Percentiles rank a stretch among this genome's conserved stretches.
Evolutionary conservation across 2,888 invertebrate species (phyloP).

Genomic region (Oxycera nigricornis): DNA sequence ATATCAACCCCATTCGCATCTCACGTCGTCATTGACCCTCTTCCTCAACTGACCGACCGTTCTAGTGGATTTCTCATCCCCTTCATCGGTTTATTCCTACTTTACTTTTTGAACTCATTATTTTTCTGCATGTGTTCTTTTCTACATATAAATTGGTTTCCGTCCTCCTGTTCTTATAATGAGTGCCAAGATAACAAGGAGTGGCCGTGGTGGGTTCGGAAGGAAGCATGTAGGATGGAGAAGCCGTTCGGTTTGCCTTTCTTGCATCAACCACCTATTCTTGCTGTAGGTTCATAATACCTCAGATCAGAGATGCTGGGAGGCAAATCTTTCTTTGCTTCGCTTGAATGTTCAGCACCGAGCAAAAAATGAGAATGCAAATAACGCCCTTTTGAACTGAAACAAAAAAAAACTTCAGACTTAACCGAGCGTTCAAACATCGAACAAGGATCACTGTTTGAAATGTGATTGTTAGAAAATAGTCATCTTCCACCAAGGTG

Average conservation of each 20-base stretch:
- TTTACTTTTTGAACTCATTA: conserved; percentile 47
- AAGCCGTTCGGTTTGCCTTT: neutral
- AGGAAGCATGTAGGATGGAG: conserved; percentile 19
- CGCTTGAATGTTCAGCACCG: no score
- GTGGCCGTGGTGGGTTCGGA: neutral
- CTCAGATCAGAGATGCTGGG: no score
- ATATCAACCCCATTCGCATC: conserved; percentile 8
- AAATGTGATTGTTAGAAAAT: no score
- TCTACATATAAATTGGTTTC: conserved; percentile 44
- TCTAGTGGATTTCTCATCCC: conserved; percentile 30
- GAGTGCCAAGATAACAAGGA: conserved; percentile 27
- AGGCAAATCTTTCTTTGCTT: no score
- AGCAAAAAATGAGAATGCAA: no score
- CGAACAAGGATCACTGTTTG: no score
- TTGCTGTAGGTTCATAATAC: no score
- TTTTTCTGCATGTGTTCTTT: conserved; percentile 45
- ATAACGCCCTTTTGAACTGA: no score
- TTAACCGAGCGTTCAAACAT: no score
- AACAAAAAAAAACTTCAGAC: no score
- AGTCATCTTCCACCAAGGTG: no score
- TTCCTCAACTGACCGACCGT: neutral
- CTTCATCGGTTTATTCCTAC: conserved; percentile 40
- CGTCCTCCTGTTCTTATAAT: conserved; percentile 36
- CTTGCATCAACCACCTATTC: neutral
- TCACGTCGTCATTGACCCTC: neutral